phyloP scores from a whole-genome alignment of 2,797 vertebrate species.

The Peromyscus aztecus region DNA sequence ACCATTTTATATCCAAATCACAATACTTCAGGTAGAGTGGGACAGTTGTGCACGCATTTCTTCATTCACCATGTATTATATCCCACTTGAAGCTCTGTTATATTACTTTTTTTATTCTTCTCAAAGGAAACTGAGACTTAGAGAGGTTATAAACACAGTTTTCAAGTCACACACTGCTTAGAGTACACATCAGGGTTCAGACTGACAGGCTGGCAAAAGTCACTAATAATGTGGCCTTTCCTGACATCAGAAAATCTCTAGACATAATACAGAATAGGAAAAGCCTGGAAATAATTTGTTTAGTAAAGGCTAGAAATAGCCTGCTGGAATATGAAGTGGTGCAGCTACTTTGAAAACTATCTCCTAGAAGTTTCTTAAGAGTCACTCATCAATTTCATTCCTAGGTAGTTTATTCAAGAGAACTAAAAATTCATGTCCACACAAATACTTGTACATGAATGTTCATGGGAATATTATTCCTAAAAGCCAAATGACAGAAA shows the following conservation, averaged over 20 bases:
- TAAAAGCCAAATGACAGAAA: constrained; percentile 8
- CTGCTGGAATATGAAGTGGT: neutral
- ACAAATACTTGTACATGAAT: neutral
- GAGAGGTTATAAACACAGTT: neutral
- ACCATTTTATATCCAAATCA: neutral
- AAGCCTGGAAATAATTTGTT: neutral
- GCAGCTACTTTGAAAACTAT: neutral
- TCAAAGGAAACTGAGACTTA: neutral
- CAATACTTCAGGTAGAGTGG: neutral
- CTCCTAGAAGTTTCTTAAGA: neutral
- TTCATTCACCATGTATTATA: neutral
- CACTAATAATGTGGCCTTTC: neutral
- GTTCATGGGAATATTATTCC: neutral
- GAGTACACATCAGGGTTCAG: neutral
- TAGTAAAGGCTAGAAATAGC: neutral
- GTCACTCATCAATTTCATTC: neutral
- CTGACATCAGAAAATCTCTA: neutral
- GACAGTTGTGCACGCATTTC: neutral
- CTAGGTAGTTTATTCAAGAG: neutral
- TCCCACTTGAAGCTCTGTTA: neutral
- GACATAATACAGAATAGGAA: neutral
- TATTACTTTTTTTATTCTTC: neutral
- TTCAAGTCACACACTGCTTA: neutral
- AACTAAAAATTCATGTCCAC: neutral
- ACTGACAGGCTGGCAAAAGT: neutral